phyloP scores from a whole-genome alignment of 2,797 vertebrate genomes.

The Typhlichthys subterraneus region DNA sequence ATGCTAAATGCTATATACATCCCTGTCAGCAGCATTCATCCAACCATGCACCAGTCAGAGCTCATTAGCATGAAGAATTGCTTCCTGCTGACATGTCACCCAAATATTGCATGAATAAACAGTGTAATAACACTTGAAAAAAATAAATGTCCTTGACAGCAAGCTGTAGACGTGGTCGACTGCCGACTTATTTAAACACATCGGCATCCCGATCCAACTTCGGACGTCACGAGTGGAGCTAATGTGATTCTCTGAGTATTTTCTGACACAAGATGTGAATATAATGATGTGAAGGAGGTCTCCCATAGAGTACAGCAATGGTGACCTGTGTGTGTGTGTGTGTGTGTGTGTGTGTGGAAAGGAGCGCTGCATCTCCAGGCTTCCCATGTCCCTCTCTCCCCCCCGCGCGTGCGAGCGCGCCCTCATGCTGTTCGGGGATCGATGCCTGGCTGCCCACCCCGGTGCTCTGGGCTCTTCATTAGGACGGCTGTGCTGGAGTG shows the following conservation, averaged over 20 bases:
- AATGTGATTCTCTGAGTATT: neutral
- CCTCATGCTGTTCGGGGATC: slow-evolving; percentile 59
- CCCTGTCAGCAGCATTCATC: slow-evolving; percentile 7
- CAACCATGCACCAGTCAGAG: slow-evolving; percentile 27
- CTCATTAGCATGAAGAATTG: slow-evolving; percentile 40
- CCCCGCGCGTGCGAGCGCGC: slow-evolving; percentile 14
- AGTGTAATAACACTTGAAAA: slow-evolving; percentile 14
- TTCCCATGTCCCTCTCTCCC: slow-evolving; percentile 41
- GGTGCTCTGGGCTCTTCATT: slow-evolving; percentile 70
- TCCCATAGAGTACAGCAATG: slow-evolving; percentile 2
- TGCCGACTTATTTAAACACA: slow-evolving; percentile 15
- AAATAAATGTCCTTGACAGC: slow-evolving; percentile 19
- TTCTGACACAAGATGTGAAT: slow-evolving; percentile 16
- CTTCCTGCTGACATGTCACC: slow-evolving; percentile 24
- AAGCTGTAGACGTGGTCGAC: slow-evolving; percentile 15
- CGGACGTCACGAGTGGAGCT: too few relatives aligned
- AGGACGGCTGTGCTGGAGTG: slow-evolving; percentile 51
- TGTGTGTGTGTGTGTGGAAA: slow-evolving; percentile 1
- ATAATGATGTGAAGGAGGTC: slow-evolving; percentile 34
- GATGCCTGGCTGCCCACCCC: slow-evolving; percentile 56
- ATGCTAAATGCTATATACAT: too few relatives aligned
- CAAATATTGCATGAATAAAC: neutral
- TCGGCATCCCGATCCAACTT: neutral
- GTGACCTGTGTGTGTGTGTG: slow-evolving; percentile 10
- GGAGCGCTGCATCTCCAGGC: slow-evolving; percentile 46